Conservation (phyloP, 2,888 invertebrate species). For the Papilio elwesi region DNA sequence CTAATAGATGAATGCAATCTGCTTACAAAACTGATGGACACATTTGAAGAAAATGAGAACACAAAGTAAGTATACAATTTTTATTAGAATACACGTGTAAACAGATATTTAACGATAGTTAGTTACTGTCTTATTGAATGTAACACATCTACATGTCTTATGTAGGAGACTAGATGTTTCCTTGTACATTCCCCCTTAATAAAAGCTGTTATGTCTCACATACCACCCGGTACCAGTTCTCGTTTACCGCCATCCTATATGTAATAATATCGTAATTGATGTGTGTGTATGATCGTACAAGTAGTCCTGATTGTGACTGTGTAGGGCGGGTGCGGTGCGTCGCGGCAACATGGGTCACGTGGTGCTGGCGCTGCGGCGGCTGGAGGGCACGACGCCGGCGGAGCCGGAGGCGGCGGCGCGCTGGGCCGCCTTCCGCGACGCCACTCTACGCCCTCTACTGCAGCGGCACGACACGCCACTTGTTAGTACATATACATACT, state of each 20-base stretch:
- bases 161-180: too few species aligned
- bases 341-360: slow-evolving; percentile 51
- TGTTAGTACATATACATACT: slow-evolving; percentile 48
- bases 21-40: slow-evolving; percentile 90
- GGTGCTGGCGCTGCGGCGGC: slow-evolving; percentile 45
- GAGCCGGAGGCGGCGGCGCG: slow-evolving; percentile 47
- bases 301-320: background rate
- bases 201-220: too few species aligned
- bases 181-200: too few species aligned
- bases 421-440: slow-evolving; percentile 55
- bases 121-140: too few species aligned
- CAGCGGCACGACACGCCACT: slow-evolving; percentile 65
- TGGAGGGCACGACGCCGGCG: slow-evolving; percentile 42
- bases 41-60: slow-evolving; percentile 91
- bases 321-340: slow-evolving; percentile 45
- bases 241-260: too few species aligned
- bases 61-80: slow-evolving; percentile 86
- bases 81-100: background rate
- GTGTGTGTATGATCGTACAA: background rate
- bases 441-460: slow-evolving; percentile 55
- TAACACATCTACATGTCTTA: too few species aligned
- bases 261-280: background rate
- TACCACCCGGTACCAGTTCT: too few species aligned
- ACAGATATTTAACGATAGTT: too few species aligned
- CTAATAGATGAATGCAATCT: slow-evolving; percentile 91